Percentiles rank a stretch among this genome's conserved stretches.
Conservation (phyloP, 2,797 vertebrate genomes). For the Hydrolagus colliei region DNA sequence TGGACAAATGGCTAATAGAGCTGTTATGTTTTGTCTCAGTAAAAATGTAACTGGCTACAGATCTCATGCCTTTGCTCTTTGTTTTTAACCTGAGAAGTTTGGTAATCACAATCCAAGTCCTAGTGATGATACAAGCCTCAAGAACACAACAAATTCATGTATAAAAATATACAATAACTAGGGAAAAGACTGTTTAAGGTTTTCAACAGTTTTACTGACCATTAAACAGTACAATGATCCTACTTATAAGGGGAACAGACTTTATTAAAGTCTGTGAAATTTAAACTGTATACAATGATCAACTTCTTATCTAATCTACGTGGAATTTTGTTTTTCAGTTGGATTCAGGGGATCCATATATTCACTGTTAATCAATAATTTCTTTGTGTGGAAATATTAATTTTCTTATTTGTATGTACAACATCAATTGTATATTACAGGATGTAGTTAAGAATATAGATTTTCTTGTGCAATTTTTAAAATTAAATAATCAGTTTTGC, state of each 20-base stretch:
- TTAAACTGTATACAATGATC: not conserved
- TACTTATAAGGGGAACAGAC: not conserved
- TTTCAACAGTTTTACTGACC: not conserved
- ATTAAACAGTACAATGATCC: not conserved
- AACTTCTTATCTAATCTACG: too few species aligned
- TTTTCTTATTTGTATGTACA: too few species aligned
- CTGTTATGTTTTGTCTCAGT: too few species aligned
- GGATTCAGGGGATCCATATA: too few species aligned
- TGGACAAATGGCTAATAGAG: too few species aligned
- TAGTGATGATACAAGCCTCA: not conserved
- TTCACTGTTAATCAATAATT: too few species aligned
- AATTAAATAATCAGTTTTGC: not conserved
- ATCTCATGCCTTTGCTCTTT: too few species aligned
- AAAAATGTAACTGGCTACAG: too few species aligned
- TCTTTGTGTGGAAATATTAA: too few species aligned
- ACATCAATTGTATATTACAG: not conserved
- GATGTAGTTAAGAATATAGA: not conserved
- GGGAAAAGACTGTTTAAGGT: not conserved
- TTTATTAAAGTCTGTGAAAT: not conserved
- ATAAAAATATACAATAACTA: not conserved
- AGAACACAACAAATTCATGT: not conserved
- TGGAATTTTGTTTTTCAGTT: too few species aligned
- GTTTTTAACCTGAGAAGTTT: too few species aligned
- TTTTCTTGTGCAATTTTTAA: not conserved
- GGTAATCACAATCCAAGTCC: not conserved